Conservation (phyloP, 1,140 invertebrate genomes). For the Drosophila nigromelanica region DNA sequence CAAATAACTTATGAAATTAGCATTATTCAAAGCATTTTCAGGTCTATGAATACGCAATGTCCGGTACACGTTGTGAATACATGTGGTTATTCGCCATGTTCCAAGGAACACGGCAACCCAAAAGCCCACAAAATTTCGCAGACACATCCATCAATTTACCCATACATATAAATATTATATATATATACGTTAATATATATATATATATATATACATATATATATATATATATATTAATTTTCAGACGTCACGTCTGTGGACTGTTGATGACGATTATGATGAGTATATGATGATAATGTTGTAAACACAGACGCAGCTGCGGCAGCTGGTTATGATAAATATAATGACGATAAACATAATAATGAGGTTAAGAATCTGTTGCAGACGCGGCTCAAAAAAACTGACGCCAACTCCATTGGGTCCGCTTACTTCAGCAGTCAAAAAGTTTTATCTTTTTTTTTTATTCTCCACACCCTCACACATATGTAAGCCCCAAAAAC, state of each 20-base stretch:
- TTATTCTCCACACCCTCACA: constrained; percentile 4
- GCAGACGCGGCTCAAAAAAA: constrained; percentile 29
- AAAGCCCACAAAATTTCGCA: constrained; percentile 13
- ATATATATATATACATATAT: too few species aligned
- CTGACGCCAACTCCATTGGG: constrained; percentile 38
- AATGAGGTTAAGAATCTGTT: constrained; percentile 29
- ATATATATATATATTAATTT: constrained; percentile 56
- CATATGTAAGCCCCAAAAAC: not conserved
- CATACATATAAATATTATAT: constrained; percentile 16
- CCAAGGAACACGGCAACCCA: constrained; percentile 20
- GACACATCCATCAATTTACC: constrained; percentile 48
- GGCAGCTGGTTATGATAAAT: not conserved
- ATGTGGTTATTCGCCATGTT: not conserved
- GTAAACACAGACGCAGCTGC: constrained; percentile 13
- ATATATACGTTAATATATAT: constrained; percentile 14
- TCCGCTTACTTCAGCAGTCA: constrained; percentile 33
- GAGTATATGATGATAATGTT: constrained; percentile 18
- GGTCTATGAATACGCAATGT: constrained; percentile 66
- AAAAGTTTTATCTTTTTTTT: constrained; percentile 30
- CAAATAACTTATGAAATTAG: constrained; percentile 48
- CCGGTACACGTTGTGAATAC: constrained; percentile 19
- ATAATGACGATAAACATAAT: not conserved
- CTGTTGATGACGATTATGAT: constrained; percentile 57
- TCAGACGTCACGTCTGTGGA: constrained; percentile 57
- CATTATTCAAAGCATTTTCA: constrained; percentile 59